phyloP scores from a whole-genome alignment of 2,888 invertebrate genomes.

The Mimachlamys varia region DNA sequence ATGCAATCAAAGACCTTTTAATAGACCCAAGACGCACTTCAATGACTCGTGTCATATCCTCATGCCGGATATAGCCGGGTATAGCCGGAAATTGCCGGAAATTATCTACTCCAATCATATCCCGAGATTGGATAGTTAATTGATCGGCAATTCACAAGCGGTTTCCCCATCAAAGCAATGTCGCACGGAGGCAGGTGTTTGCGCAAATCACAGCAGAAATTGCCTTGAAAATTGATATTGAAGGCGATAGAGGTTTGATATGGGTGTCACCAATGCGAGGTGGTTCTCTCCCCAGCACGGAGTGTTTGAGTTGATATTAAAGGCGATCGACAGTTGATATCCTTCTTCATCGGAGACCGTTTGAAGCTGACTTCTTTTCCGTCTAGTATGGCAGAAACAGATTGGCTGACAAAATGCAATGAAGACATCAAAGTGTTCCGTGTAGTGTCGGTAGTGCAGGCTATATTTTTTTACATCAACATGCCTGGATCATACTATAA shows the following conservation, averaged over 20 bases:
- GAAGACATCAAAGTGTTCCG: background rate
- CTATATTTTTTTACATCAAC: background rate
- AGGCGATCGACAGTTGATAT: background rate
- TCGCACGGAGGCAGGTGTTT: conserved; percentile 26
- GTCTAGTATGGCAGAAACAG: background rate
- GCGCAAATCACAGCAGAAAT: conserved; percentile 32
- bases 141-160: conserved; percentile 34
- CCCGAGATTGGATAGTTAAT: conserved; percentile 31
- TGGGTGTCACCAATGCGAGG: background rate
- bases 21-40: conserved; percentile 31
- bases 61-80: conserved; percentile 36
- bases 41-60: conserved; percentile 30
- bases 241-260: conserved; percentile 19
- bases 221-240: conserved; percentile 36
- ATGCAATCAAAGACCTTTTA: conserved; percentile 34
- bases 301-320: background rate
- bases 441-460: too few species aligned
- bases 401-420: background rate
- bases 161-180: conserved; percentile 29
- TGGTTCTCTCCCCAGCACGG: background rate
- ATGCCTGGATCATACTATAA: background rate
- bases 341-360: background rate
- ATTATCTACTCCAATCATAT: conserved; percentile 36
- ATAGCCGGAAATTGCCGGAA: conserved; percentile 36
- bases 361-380: background rate